Evolutionary conservation across 2,113 vertebrate species (phyloP), one percentile per base, ranked within the genome.

Genomic region (Centrocercus urophasianus): DNA sequence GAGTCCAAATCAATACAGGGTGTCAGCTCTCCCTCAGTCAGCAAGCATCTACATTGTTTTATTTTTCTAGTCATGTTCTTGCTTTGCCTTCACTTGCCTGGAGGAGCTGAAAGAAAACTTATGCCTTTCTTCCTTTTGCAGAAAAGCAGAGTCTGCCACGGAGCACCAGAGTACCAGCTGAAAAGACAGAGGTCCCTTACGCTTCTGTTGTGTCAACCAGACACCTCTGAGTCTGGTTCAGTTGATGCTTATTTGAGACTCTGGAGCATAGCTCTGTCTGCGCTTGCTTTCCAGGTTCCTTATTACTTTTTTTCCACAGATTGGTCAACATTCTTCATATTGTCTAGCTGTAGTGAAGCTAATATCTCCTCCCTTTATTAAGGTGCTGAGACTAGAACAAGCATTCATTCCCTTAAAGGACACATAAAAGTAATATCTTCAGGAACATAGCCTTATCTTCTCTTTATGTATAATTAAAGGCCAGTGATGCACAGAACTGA

Each of bases 141-240:
- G 61, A 42, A 86, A 78, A 87, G 32, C 25, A 56, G n/a, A 66
- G 25, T 22, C 48, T 86, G 25, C 25, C 20, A 69, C 36, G 45
- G 25, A 69, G 21, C 56, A 7, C 0, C 16, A 1, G 2, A 6
- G 42, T 72, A 8, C 15, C 45, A 27, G 3, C 30, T 15, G 17
- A 25, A 48, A 87, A 78, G 28, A 59, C 12, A 63, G 27, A 82
- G 24, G 30, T 54, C 8, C 52, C 27, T 76, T 56, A 56, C 8
- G 8, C 36, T 83, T 74, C 60, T 67, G 32, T 24, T 45, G 47
- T 79, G 36, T 10, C 66, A 52, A 67, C 43, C 28, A 84, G 85
- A 84, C 16, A 20, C 22, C 18, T 84, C 11, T 19, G 83, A 90
- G 90, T 16, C 28, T 71, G 48, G 13, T 70, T 43, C 40, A n/a